Percentiles rank a stretch among this genome's conserved stretches.
Evolutionary conservation across 2,113 vertebrate genomes (phyloP).

Genomic region (Scalopus aquaticus): DNA sequence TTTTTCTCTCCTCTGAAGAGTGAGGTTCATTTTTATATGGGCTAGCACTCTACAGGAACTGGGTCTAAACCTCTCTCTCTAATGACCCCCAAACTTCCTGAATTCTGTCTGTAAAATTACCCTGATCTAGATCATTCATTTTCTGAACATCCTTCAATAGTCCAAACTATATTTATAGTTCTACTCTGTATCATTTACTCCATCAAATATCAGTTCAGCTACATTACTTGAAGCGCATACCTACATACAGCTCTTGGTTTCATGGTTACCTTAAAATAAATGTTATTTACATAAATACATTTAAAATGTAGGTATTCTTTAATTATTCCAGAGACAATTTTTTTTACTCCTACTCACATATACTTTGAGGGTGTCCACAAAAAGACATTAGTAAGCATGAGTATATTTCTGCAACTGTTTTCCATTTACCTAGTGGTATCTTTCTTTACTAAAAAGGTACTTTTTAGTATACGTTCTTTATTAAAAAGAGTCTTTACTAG

Average conservation of each 20-base stretch:
- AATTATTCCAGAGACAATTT: background rate
- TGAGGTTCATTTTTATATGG: background rate
- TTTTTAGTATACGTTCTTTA: no score
- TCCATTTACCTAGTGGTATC: background rate
- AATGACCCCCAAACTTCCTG: background rate
- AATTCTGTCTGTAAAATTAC: background rate
- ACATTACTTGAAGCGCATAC: background rate
- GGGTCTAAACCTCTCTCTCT: background rate
- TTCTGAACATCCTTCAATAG: background rate
- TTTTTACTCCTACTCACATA: background rate
- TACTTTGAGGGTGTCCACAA: background rate
- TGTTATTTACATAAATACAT: background rate
- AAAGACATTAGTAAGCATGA: background rate
- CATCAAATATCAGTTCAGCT: background rate
- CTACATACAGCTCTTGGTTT: background rate
- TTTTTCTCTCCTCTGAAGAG: background rate
- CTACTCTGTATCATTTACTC: background rate
- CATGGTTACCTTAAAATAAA: slow-evolving; percentile 29
- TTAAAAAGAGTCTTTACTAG: no score
- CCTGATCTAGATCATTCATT: background rate
- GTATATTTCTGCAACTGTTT: background rate
- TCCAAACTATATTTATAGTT: background rate
- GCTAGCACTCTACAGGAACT: background rate
- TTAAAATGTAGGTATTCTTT: background rate
- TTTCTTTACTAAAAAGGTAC: slow-evolving; percentile 13